Evolutionary conservation across 2,888 invertebrate genomes (phyloP).

Genomic region (Branchipolynoe longqiensis): DNA sequence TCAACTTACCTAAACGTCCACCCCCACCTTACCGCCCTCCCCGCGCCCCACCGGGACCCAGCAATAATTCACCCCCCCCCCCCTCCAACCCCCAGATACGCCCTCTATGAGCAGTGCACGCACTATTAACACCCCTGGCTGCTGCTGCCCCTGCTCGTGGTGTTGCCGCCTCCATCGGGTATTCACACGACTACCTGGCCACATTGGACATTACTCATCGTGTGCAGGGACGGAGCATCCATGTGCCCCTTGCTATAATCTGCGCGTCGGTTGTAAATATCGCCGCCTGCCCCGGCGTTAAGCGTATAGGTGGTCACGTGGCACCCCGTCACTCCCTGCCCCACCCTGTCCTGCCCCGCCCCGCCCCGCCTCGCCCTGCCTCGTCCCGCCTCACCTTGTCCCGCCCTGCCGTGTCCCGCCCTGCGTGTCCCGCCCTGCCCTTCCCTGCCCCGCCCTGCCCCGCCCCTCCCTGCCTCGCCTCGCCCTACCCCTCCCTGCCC

Average conservation of each 20-base stretch:
- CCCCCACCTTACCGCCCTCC: no score
- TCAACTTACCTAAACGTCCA: no score
- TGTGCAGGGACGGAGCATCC: not conserved
- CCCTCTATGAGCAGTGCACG: not conserved
- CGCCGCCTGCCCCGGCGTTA: not conserved
- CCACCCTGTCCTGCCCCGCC: not conserved
- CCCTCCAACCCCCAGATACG: not conserved
- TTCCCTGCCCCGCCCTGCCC: constrained; percentile 17
- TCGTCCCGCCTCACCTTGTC: constrained; percentile 14
- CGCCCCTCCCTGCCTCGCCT: not conserved
- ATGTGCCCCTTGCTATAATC: constrained; percentile 15
- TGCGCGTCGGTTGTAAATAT: constrained; percentile 32
- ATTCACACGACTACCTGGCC: constrained; percentile 17
- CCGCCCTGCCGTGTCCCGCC: no score
- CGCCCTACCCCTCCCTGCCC: not conserved
- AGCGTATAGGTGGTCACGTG: not conserved
- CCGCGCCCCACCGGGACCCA: not conserved
- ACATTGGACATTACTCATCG: constrained; percentile 33
- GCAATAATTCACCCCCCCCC: not conserved
- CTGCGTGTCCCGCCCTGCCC: not conserved
- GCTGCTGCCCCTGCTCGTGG: not conserved
- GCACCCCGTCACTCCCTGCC: no score
- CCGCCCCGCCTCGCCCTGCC: not conserved
- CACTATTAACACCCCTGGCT: constrained; percentile 21
- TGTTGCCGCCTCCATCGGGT: not conserved